phyloP scores from a whole-genome alignment of 1,140 invertebrate genomes.

The Diuraphis noxia region DNA sequence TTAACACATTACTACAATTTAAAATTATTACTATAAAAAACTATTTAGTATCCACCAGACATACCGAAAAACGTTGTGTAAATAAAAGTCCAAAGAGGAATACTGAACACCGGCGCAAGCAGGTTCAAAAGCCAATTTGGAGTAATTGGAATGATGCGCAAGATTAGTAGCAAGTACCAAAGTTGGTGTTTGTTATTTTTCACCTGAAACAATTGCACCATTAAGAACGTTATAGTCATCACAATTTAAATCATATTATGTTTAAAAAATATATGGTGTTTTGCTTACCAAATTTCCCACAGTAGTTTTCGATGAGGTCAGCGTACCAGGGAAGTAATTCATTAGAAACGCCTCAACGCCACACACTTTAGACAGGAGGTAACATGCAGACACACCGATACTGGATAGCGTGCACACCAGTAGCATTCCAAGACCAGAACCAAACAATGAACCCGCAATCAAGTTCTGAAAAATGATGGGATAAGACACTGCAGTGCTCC shows the following conservation, averaged over 20 bases:
- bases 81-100: conserved; percentile 40
- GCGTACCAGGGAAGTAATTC: background rate
- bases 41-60: background rate
- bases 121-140: conserved; percentile 39
- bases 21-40: background rate
- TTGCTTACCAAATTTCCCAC: conserved; percentile 37
- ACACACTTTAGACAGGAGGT: conserved; percentile 18
- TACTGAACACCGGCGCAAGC: background rate
- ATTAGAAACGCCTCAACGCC: background rate
- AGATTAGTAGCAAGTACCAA: conserved; percentile 29
- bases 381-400: conserved; percentile 21
- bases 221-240: background rate
- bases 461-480: background rate
- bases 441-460: conserved; percentile 39
- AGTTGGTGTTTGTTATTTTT: conserved; percentile 23
- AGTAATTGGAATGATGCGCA: conserved; percentile 29
- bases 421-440: background rate
- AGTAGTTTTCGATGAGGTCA: conserved; percentile 1
- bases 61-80: conserved; percentile 46
- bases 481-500: background rate
- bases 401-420: conserved; percentile 28
- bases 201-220: background rate
- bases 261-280: background rate
- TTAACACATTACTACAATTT: background rate
- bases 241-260: background rate